A percentile compares a stretch with the other conserved stretches of the same genome.
These are phyloP conservation scores for Carpatolechia fugitivella DNA, from an alignment of 2,888 invertebrate genomes.

Conservation along the genomic window DNA sequence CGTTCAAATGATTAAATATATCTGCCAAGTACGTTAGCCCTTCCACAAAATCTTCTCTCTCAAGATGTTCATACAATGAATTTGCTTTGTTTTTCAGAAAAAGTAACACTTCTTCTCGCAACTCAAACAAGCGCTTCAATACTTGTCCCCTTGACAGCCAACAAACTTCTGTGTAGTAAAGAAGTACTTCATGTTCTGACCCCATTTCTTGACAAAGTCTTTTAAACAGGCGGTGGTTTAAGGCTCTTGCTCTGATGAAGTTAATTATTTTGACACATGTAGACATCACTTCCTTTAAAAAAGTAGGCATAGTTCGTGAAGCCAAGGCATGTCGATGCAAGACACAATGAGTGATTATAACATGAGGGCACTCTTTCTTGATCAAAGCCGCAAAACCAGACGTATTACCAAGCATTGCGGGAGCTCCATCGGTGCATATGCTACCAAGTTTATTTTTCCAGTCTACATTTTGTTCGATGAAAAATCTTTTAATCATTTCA, in stretches of 20 bases:
- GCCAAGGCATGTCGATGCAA: conserved; percentile 25
- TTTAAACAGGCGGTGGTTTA: conserved; percentile 28
- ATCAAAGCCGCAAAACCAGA: conserved; percentile 24
- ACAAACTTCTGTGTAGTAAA: conserved; percentile 26
- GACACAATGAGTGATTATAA: conserved; percentile 26
- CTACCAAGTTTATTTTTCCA: conserved; percentile 9
- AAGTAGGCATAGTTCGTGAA: conserved; percentile 21
- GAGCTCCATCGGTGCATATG: conserved; percentile 27
- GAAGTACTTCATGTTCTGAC: conserved; percentile 23
- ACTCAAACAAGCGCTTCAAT: conserved; percentile 27
- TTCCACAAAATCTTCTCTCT: conserved; percentile 12
- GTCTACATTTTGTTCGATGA: conserved; percentile 1
- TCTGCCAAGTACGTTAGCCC: conserved; percentile 16
- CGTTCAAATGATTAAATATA: conserved; percentile 16
- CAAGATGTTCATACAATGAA: conserved; percentile 13
- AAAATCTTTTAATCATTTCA: conserved; percentile 16
- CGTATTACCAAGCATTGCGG: conserved; percentile 24
- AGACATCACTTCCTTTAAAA: conserved; percentile 23
- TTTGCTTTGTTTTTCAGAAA: conserved; percentile 23
- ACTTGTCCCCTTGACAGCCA: conserved; percentile 31
- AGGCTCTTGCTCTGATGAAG: conserved; percentile 25
- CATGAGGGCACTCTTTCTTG: conserved; percentile 25
- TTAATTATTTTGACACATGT: conserved; percentile 24
- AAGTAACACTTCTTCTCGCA: conserved; percentile 21
- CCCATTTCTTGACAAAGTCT: conserved; percentile 30